These are phyloP conservation scores for Bujurquina vittata DNA, from an alignment of 2,113 vertebrate species.

Conservation along the genomic window DNA sequence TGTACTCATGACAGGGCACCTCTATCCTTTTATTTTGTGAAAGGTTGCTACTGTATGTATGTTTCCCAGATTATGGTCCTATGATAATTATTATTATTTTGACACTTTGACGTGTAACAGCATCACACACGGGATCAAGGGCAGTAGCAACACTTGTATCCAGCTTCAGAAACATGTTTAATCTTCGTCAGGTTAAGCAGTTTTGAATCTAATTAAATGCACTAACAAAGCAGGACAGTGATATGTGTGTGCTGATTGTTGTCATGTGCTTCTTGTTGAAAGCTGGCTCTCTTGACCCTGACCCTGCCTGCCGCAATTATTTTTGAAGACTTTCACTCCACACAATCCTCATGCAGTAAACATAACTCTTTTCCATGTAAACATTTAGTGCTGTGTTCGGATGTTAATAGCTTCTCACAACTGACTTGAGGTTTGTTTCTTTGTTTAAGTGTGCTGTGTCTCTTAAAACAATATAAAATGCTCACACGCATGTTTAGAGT, in stretches of 20 bases:
- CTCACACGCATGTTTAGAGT: background rate
- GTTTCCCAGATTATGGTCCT: constrained; percentile 6
- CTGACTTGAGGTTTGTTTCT: background rate
- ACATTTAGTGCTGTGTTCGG: background rate
- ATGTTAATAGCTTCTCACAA: background rate
- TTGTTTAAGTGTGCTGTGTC: too few species aligned
- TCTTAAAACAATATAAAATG: background rate
- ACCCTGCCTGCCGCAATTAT: constrained; percentile 56
- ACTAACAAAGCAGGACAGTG: constrained; percentile 32
- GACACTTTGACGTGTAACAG: constrained; percentile 2
- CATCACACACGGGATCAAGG: background rate
- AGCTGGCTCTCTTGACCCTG: constrained; percentile 53
- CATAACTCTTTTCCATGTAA: constrained; percentile 6
- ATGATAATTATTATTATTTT: constrained; percentile 30
- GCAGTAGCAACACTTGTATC: background rate
- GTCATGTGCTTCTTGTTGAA: constrained; percentile 57
- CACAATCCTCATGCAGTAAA: background rate
- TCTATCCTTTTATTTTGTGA: constrained; percentile 55
- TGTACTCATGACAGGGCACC: constrained; percentile 40
- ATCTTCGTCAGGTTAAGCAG: constrained; percentile 25
- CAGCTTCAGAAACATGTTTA: constrained; percentile 10
- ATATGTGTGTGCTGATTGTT: constrained; percentile 43
- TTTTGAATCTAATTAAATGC: constrained; percentile 22
- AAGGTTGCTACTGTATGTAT: constrained; percentile 38
- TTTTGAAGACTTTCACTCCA: constrained; percentile 53